phyloP scores from a whole-genome alignment of 2,113 vertebrate species.

The Paradoxurus hermaphroditus region DNA sequence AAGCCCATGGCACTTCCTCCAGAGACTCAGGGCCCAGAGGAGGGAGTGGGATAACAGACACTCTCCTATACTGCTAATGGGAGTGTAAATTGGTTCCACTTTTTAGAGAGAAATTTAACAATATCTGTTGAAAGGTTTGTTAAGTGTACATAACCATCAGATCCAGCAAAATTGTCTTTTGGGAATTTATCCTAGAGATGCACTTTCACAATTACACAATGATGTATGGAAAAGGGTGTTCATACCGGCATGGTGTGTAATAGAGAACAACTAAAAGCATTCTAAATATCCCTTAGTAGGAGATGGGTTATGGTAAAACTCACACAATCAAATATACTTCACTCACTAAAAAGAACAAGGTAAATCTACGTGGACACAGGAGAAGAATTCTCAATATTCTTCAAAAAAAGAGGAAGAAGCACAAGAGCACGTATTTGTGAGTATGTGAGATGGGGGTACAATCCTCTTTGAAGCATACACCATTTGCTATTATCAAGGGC shows the following conservation, averaged over 20 bases:
- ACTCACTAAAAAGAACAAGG: background rate
- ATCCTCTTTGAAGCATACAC: background rate
- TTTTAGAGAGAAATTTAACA: conserved; percentile 5
- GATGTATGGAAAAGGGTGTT: background rate
- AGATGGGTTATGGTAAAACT: background rate
- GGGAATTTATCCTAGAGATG: background rate
- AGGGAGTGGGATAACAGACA: background rate
- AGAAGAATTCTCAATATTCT: background rate
- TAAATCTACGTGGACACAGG: background rate
- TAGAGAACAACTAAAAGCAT: background rate
- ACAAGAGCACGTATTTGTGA: background rate
- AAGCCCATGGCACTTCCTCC: background rate
- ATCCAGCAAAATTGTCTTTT: background rate
- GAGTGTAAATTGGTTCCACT: background rate
- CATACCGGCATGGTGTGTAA: background rate
- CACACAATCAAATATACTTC: background rate
- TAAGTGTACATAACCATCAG: background rate
- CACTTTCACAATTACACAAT: background rate
- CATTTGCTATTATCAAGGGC: background rate
- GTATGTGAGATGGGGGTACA: background rate
- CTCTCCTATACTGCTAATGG: background rate
- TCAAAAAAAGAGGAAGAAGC: background rate
- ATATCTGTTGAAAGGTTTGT: background rate
- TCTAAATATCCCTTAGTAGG: background rate
- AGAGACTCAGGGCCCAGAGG: background rate